phyloP scores from a whole-genome alignment of 2,797 vertebrate species.

The Peromyscus eremicus region DNA sequence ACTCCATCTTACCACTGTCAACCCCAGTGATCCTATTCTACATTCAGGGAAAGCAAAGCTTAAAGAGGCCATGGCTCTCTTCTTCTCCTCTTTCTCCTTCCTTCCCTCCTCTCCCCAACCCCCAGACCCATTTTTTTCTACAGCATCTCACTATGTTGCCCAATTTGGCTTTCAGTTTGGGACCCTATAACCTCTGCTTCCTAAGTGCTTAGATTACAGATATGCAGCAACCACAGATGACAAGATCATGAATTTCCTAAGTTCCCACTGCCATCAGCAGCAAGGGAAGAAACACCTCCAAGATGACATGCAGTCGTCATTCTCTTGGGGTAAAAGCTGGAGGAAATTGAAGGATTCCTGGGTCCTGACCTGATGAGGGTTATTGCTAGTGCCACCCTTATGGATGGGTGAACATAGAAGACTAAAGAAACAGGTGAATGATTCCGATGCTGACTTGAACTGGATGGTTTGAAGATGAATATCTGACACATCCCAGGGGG shows the following conservation, averaged over 20 bases:
- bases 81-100: too few species aligned
- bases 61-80: neutral
- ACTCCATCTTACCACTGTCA: neutral
- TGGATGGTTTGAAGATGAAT: slow-evolving; percentile 61
- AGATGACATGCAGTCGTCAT: neutral
- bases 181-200: neutral
- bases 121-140: neutral
- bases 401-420: neutral
- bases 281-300: neutral
- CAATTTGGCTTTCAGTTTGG: neutral
- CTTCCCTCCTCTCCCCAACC: too few species aligned
- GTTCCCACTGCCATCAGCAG: neutral
- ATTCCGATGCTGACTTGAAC: neutral
- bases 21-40: slow-evolving; percentile 7
- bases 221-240: neutral
- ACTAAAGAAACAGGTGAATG: neutral
- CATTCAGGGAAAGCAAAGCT: slow-evolving; percentile 6
- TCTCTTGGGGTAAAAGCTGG: neutral
- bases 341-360: neutral
- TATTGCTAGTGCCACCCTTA: neutral
- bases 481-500: neutral
- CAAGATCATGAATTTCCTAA: neutral
- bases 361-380: neutral
- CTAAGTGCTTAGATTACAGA: neutral
- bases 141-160: neutral